Evolutionary conservation across 2,888 invertebrate species (phyloP).

Genomic region (Cantharis nigra): DNA sequence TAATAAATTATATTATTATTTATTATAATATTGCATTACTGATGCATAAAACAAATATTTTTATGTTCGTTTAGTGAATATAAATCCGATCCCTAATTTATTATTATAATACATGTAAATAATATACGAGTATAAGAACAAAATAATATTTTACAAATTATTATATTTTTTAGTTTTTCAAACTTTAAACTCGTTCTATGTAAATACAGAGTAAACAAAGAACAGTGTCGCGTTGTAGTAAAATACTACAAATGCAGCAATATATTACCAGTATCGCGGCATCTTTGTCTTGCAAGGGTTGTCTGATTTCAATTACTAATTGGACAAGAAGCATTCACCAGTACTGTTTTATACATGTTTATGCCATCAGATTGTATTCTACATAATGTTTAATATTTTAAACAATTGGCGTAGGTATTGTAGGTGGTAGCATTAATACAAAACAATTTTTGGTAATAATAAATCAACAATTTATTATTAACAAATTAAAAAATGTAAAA

Average conservation of each 20-base stretch:
- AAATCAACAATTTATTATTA: background rate
- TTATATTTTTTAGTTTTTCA: background rate
- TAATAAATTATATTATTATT: too few species aligned
- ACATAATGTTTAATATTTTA: constrained; percentile 14
- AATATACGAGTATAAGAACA: too few species aligned
- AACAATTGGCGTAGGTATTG: constrained; percentile 3
- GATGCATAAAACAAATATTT: too few species aligned
- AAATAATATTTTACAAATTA: background rate
- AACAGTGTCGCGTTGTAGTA: constrained; percentile 14
- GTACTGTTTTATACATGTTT: constrained; percentile 42
- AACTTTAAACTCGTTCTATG: background rate
- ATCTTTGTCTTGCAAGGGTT: constrained; percentile 44
- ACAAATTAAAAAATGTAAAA: background rate
- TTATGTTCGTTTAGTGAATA: too few species aligned
- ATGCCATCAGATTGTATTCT: constrained; percentile 41
- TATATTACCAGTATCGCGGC: constrained; percentile 47
- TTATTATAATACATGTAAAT: too few species aligned
- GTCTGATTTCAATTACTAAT: constrained; percentile 51
- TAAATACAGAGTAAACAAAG: constrained; percentile 2
- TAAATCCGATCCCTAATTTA: too few species aligned
- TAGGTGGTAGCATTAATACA: background rate
- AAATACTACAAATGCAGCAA: constrained; percentile 31
- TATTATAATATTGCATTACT: too few species aligned
- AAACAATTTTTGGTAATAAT: background rate
- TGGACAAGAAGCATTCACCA: constrained; percentile 46